Evolutionary conservation across 2,113 vertebrate genomes (phyloP).

Genomic region (Formicarius rufipectus): DNA sequence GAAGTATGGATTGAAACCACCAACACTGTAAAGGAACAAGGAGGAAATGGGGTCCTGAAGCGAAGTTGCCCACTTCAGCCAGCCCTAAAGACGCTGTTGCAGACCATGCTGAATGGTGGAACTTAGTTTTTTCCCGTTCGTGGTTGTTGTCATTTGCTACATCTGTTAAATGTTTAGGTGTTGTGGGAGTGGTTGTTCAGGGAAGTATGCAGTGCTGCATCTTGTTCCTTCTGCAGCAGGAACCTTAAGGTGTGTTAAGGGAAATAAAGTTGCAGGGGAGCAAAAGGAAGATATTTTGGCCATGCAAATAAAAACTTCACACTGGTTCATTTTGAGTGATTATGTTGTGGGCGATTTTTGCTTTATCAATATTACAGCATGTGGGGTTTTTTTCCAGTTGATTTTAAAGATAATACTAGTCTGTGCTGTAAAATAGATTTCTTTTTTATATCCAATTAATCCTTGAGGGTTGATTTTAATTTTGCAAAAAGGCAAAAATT

Average conservation of each 20-base stretch:
- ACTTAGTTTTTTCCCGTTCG: constrained; percentile 66
- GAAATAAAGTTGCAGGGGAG: constrained; percentile 64
- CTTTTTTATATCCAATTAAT: constrained; percentile 70
- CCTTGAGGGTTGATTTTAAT: constrained; percentile 70
- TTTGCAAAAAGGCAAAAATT: constrained; percentile 59
- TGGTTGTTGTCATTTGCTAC: constrained; percentile 76
- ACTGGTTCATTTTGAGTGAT: constrained; percentile 60
- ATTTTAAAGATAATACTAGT: constrained; percentile 72
- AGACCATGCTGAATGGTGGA: constrained; percentile 75
- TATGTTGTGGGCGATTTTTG: constrained; percentile 66
- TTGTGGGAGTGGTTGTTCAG: constrained; percentile 73
- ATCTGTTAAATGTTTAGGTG: constrained; percentile 75
- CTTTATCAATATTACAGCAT: constrained; percentile 68
- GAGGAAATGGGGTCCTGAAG: constrained; percentile 66
- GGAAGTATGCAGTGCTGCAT: constrained; percentile 61
- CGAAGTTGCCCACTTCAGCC: constrained; percentile 69
- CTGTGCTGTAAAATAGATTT: constrained; percentile 71
- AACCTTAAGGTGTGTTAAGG: constrained; percentile 33
- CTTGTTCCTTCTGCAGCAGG: constrained; percentile 68
- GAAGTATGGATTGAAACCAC: constrained; percentile 98
- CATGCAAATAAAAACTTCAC: constrained; percentile 83
- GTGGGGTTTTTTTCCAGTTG: constrained; percentile 16
- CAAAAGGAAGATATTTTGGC: constrained; percentile 64
- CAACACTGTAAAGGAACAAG: constrained; percentile 86
- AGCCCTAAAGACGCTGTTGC: constrained; percentile 72